Evolutionary conservation across 2,888 invertebrate species (phyloP).

Genomic region (Osmoderma eremita): DNA sequence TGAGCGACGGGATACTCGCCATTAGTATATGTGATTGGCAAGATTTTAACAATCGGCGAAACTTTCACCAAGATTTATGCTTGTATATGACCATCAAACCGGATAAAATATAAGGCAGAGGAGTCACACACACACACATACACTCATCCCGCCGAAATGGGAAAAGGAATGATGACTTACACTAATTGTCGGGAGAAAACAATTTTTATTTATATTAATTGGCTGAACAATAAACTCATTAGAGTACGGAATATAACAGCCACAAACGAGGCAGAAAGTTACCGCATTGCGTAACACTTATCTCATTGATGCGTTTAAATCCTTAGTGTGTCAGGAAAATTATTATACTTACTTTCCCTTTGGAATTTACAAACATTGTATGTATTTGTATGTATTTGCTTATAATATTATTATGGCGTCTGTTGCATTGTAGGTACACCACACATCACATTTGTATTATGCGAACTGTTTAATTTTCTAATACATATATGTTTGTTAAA

Average conservation of each 20-base stretch:
- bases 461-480: constrained; percentile 11
- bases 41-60: constrained; percentile 14
- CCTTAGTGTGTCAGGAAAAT: constrained; percentile 54
- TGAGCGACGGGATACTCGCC: constrained; percentile 24
- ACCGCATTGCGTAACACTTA: constrained; percentile 58
- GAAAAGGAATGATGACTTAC: constrained; percentile 8
- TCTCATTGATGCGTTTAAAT: constrained; percentile 58
- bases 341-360: constrained; percentile 53
- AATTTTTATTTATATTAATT: constrained; percentile 21
- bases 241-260: constrained; percentile 37
- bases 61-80: constrained; percentile 34
- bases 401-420: constrained; percentile 16
- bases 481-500: not conserved
- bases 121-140: constrained; percentile 19
- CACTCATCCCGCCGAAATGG: not conserved
- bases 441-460: not conserved
- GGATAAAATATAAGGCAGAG: constrained; percentile 1
- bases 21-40: constrained; percentile 33
- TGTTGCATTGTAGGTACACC: not conserved
- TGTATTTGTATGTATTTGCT: constrained; percentile 23
- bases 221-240: constrained; percentile 41
- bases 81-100: constrained; percentile 2
- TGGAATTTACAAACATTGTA: constrained; percentile 23
- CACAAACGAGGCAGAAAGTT: constrained; percentile 52
- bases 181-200: constrained; percentile 1